A percentile compares a stretch with the other conserved stretches of the same genome.
phyloP scores from a whole-genome alignment of 2,888 invertebrate species.

The Agrochola circellaris region DNA sequence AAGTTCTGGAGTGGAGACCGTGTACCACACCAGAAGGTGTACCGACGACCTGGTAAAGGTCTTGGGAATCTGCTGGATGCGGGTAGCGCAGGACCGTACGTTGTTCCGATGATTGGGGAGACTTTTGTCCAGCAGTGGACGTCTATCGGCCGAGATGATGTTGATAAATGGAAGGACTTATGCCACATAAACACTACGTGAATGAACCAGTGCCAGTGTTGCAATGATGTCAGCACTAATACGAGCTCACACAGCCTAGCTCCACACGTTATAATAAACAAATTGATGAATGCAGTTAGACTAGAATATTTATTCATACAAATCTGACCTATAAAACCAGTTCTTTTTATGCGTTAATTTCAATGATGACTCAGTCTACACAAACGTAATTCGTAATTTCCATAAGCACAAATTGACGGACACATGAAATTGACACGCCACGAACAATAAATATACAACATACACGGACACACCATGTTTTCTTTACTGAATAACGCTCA shows the following conservation, averaged over 20 bases:
- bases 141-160: neutral
- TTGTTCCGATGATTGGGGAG: neutral
- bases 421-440: constrained; percentile 51
- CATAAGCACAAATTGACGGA: constrained; percentile 28
- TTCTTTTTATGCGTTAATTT: constrained; percentile 17
- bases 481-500: constrained; percentile 34
- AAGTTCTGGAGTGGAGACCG: neutral
- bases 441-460: constrained; percentile 39
- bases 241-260: neutral
- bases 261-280: neutral
- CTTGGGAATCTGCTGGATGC: neutral
- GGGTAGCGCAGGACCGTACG: neutral
- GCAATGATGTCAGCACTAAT: constrained; percentile 16
- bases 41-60: neutral
- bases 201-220: neutral
- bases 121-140: neutral
- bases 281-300: constrained; percentile 16
- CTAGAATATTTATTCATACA: constrained; percentile 6
- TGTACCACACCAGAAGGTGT: neutral
- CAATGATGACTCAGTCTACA: constrained; percentile 23
- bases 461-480: constrained; percentile 23
- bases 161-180: neutral
- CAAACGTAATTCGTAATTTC: neutral
- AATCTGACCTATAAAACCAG: constrained; percentile 16
- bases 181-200: neutral